These are phyloP conservation scores for Cryptus armator DNA, from an alignment of 2,888 invertebrate genomes.

Conservation along the genomic window DNA sequence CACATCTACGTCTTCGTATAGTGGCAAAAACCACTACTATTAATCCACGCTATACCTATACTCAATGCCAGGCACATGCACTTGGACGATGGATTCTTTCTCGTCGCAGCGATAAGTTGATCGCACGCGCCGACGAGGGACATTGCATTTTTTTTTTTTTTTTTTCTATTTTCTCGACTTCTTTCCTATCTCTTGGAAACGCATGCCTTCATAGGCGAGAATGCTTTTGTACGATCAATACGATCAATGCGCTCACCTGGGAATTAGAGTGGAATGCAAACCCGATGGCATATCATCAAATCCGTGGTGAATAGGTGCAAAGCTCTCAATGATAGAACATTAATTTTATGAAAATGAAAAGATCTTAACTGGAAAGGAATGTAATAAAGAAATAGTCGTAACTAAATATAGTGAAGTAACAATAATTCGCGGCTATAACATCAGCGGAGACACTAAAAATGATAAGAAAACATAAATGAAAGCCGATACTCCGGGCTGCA, in stretches of 20 bases:
- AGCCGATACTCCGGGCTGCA: too few species aligned
- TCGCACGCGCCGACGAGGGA: constrained; percentile 8
- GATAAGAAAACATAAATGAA: too few species aligned
- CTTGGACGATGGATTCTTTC: constrained; percentile 43
- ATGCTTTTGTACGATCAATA: constrained; percentile 11
- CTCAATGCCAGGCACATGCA: neutral
- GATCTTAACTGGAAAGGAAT: too few species aligned
- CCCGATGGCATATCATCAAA: neutral
- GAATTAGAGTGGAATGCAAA: neutral
- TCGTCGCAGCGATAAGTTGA: constrained; percentile 43
- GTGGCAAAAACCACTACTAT: neutral
- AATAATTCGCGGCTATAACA: too few species aligned
- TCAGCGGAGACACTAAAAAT: too few species aligned
- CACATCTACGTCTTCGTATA: neutral
- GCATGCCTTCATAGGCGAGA: neutral
- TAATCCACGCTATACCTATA: neutral
- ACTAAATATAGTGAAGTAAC: too few species aligned
- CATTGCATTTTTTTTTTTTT: neutral
- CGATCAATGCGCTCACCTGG: neutral
- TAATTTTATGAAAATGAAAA: neutral
- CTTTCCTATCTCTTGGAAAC: neutral
- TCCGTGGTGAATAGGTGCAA: neutral
- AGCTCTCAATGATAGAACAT: neutral
- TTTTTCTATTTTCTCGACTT: neutral
- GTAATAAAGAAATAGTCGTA: too few species aligned